These are phyloP conservation scores for Syrista parreyssii DNA, from an alignment of 2,888 invertebrate genomes.

Conservation along the genomic window DNA sequence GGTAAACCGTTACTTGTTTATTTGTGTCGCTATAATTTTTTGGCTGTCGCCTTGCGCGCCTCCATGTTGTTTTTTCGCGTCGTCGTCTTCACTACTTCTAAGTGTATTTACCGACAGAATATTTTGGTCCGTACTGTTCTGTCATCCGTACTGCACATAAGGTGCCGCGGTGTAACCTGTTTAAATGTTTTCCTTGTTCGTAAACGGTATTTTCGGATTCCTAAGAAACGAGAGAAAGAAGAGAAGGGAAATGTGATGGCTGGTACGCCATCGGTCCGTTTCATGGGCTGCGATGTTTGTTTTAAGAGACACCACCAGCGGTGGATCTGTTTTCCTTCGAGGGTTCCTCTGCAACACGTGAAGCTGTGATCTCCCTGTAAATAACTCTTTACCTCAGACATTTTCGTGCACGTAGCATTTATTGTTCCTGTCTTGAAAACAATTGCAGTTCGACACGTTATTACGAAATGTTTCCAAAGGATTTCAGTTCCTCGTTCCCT, in stretches of 20 bases:
- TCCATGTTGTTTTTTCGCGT: not conserved
- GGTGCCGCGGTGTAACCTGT: not conserved
- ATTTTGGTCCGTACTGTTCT: not conserved
- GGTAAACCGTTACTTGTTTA: not conserved
- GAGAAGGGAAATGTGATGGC: not conserved
- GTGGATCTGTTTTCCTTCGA: not conserved
- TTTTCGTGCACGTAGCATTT: not conserved
- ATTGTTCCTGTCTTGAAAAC: not conserved
- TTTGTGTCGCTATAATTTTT: not conserved
- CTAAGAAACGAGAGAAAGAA: not conserved
- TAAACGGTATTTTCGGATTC: not conserved
- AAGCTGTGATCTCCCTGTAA: not conserved
- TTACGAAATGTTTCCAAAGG: too few relatives aligned
- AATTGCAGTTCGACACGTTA: too few relatives aligned
- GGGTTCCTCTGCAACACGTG: not conserved
- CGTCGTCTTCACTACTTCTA: not conserved
- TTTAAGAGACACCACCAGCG: not conserved
- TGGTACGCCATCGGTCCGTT: not conserved
- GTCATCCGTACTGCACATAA: not conserved
- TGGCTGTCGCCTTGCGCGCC: not conserved
- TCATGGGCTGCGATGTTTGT: not conserved
- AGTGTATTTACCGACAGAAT: not conserved
- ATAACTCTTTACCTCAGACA: not conserved
- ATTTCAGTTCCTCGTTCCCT: too few relatives aligned
- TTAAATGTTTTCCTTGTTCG: not conserved